phyloP scores from a whole-genome alignment of 2,888 invertebrate species.

The Cinara cedri region DNA sequence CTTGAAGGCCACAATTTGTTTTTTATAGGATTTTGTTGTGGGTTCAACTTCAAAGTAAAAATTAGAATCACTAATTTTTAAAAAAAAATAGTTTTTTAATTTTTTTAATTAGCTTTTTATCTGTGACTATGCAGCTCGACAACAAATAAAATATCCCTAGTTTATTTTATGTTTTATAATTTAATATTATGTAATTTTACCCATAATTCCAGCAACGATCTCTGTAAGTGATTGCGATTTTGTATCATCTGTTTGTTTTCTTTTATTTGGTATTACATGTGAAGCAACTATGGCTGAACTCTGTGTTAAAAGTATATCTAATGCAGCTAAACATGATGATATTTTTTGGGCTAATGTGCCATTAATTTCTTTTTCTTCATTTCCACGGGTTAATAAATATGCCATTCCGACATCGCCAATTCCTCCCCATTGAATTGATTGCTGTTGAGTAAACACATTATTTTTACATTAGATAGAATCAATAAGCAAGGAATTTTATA shows the following conservation, averaged over 20 bases:
- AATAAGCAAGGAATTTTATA: not conserved
- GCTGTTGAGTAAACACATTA: slow-evolving; percentile 14
- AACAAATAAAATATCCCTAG: too few species aligned
- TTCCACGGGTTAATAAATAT: slow-evolving; percentile 50
- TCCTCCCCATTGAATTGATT: slow-evolving; percentile 58
- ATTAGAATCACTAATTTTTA: too few species aligned
- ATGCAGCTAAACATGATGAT: slow-evolving; percentile 37
- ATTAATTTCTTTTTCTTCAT: slow-evolving; percentile 51
- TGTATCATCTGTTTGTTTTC: slow-evolving; percentile 14
- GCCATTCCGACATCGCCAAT: slow-evolving; percentile 58
- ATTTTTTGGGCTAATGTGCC: slow-evolving; percentile 54
- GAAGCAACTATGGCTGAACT: slow-evolving; percentile 43
- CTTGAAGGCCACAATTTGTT: too few species aligned
- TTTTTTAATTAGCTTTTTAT: too few species aligned
- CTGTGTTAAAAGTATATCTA: slow-evolving; percentile 41
- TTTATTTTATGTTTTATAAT: not conserved
- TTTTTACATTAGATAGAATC: not conserved
- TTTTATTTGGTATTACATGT: slow-evolving; percentile 47
- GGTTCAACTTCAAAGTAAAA: too few species aligned
- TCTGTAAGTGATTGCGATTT: slow-evolving; percentile 32
- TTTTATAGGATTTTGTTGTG: too few species aligned
- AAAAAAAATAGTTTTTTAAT: too few species aligned
- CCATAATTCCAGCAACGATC: slow-evolving; percentile 42
- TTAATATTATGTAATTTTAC: slow-evolving; percentile 3
- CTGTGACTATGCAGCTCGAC: too few species aligned